Base-by-base conservation (phyloP, 2,888 invertebrate species). In the Lepidonotus clava region DNA sequence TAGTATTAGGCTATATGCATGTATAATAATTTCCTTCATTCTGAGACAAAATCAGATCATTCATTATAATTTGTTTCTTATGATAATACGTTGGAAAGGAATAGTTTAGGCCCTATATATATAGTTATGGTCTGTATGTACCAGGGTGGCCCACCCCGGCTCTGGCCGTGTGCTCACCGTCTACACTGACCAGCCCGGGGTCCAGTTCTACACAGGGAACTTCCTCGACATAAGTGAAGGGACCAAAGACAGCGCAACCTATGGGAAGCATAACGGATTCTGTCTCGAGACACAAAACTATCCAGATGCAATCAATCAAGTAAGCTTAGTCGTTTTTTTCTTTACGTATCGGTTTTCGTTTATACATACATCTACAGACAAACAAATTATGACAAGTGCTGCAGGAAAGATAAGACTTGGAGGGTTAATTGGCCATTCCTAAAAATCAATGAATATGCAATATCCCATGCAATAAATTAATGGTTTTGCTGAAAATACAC, bases 241-340 rank as follows among this genome's bases (percentile, higher is more conserved):
- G 14, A 98, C 98, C 0, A 98, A 98, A 93, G 94, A 95, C 11
- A 96, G 96, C 0, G 95, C 96, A 0, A 91, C 92, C 18, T 98
- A 98, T 92, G 95, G 95, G 86, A 96, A 96, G 89, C 97, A 97
- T 91, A 96, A 96, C 0, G 97, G 97, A 0, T 96, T 98, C 92
- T 98, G 98, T 92, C 94, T 98, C 84, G 98, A 98, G 95, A 97
- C 98, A 0, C 98, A 98, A 94, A 97, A 97, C 92, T 98, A 96
- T 95, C 98, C 98, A 0, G 97, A 98, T 94, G 97, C 98, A 14
- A 95, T 97, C 0, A 97, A 98, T 94, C 90, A 92, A 41, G 92
- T 92, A 46, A 21, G 83, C 51, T 1, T 24, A 18, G 32, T 56
- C 56, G 8, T 56, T 56, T n/a, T 56, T n/a, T 5, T 56, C n/a